These are phyloP conservation scores for Boloria selene DNA, from an alignment of 2,888 invertebrate genomes.

Conservation along the genomic window DNA sequence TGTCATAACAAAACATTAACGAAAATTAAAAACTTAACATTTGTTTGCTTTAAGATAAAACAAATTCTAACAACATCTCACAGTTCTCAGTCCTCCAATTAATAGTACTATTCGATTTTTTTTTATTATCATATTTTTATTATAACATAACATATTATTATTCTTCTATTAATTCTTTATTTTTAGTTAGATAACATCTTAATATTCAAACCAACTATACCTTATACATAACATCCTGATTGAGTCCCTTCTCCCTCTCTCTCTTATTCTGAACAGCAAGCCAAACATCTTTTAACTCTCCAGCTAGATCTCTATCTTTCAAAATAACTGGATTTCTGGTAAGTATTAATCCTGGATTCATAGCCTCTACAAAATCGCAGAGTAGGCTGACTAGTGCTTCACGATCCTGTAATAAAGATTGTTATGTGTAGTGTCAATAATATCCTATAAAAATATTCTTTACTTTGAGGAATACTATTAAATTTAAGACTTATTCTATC, in stretches of 20 bases:
- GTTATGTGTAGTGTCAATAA: not conserved
- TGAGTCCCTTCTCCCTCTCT: conserved; percentile 78
- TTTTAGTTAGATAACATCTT: not conserved
- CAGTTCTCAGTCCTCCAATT: too few species aligned
- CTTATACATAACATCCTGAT: conserved; percentile 76
- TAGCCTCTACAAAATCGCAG: conserved; percentile 87
- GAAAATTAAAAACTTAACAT: too few species aligned
- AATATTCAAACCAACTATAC: conserved; percentile 44
- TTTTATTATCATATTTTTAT: too few species aligned
- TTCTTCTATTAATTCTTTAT: too few species aligned
- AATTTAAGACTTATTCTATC: too few species aligned
- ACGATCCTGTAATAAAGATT: conserved; percentile 75
- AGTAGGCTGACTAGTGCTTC: conserved; percentile 86
- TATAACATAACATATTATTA: too few species aligned
- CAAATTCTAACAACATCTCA: too few species aligned
- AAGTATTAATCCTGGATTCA: conserved; percentile 85
- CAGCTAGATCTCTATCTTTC: conserved; percentile 86
- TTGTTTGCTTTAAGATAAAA: too few species aligned
- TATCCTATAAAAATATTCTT: too few species aligned
- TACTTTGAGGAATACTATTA: too few species aligned
- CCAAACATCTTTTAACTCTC: conserved; percentile 89
- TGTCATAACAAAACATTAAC: too few species aligned
- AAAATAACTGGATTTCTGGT: conserved; percentile 83
- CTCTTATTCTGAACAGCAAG: conserved; percentile 85
- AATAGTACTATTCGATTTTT: too few species aligned